Conservation (phyloP, 2,113 vertebrate genomes). For the Mormyrus iriodes region DNA sequence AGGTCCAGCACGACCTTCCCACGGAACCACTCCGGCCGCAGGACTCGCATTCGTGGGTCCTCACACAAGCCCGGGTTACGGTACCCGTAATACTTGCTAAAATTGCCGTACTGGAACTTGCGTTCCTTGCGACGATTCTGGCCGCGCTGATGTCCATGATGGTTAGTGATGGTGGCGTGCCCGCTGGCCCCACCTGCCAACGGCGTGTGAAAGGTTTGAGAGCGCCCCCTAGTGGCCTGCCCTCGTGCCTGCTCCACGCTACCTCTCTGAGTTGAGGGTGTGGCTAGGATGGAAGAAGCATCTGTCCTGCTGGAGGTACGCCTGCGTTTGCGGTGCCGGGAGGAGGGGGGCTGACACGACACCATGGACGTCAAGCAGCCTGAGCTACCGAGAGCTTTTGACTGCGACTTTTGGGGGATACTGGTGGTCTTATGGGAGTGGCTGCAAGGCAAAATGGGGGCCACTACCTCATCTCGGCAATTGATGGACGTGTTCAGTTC, state of each 20-base stretch:
- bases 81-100: constrained; percentile 78
- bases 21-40: constrained; percentile 75
- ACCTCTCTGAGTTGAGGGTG: constrained; percentile 18
- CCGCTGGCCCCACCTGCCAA: constrained; percentile 42
- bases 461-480: constrained; percentile 76
- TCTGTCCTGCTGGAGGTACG: constrained; percentile 65
- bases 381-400: constrained; percentile 6
- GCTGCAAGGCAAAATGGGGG: constrained; percentile 60
- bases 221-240: background rate
- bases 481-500: constrained; percentile 84
- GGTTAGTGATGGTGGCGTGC: constrained; percentile 13
- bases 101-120: constrained; percentile 76
- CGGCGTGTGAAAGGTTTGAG: constrained; percentile 53
- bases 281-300: constrained; percentile 1
- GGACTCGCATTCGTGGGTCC: constrained; percentile 63
- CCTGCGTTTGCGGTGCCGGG: constrained; percentile 64
- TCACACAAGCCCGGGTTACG: constrained; percentile 54
- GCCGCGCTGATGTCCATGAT: constrained; percentile 8
- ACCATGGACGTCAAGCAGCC: background rate
- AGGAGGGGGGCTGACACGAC: constrained; percentile 25
- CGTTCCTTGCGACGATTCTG: constrained; percentile 28
- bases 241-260: constrained; percentile 38
- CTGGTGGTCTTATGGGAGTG: constrained; percentile 53
- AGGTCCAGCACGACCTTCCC: constrained; percentile 74
- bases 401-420: constrained; percentile 22